Conservation (phyloP, 35 echinoderm and acorn worm genomes). For the Nesometra sesokonis region DNA sequence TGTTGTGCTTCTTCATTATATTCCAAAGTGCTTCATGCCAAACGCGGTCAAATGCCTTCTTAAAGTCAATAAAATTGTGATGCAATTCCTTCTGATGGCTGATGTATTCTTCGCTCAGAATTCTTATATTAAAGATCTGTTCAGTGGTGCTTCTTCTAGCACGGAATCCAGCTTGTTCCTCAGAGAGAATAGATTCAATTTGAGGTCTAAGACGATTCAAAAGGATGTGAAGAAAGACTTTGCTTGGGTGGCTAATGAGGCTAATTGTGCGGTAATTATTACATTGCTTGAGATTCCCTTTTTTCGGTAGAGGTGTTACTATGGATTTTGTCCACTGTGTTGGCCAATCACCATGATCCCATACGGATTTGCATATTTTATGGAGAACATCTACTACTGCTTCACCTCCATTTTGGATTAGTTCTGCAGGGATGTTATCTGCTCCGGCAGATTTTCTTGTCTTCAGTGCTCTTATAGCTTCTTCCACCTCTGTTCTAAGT, state of each 20-base stretch:
- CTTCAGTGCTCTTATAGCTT: not conserved
- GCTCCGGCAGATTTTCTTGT: not conserved
- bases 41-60: not conserved
- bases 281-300: constrained; percentile 40
- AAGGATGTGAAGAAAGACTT: constrained; percentile 11
- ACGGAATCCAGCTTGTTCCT: not conserved
- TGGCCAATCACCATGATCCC: constrained; percentile 27
- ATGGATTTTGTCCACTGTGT: constrained; percentile 35
- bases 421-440: constrained; percentile 15
- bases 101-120: not conserved
- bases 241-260: constrained; percentile 3
- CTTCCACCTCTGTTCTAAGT: not conserved
- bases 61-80: not conserved
- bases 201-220: constrained; percentile 24
- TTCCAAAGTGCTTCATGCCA: not conserved
- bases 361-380: constrained; percentile 45
- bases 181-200: constrained; percentile 8
- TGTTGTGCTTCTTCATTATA: no score
- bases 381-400: constrained; percentile 1
- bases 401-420: constrained; percentile 2
- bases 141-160: constrained; percentile 19
- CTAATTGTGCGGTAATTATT: constrained; percentile 36
- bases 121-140: constrained; percentile 9
- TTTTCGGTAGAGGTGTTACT: constrained; percentile 41
- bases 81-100: not conserved